phyloP scores from a whole-genome alignment of 2,888 invertebrate genomes.

The Melolontha melolontha region DNA sequence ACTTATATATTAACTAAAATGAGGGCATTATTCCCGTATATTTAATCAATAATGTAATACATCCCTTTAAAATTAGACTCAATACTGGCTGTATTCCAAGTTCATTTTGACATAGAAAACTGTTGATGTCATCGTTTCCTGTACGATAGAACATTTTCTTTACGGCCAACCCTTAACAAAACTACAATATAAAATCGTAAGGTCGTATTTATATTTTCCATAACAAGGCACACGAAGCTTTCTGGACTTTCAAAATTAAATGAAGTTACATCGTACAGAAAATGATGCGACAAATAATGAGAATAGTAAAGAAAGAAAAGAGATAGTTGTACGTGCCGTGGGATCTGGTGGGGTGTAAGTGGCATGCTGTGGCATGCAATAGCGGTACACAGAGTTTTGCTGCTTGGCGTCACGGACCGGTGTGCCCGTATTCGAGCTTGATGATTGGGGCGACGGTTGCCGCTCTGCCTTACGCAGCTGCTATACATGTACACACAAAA shows the following conservation, averaged over 20 bases:
- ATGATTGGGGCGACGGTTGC: conserved; percentile 61
- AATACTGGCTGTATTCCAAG: background rate
- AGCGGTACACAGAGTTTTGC: conserved; percentile 68
- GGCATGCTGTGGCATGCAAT: conserved; percentile 74
- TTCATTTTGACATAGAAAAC: conserved; percentile 48
- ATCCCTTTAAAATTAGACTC: background rate
- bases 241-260: too few species aligned
- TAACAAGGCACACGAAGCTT: background rate
- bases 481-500: conserved; percentile 64
- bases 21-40: too few species aligned
- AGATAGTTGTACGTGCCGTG: conserved; percentile 70
- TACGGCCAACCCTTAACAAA: background rate
- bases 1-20: too few species aligned
- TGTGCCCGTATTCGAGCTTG: conserved; percentile 57
- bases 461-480: conserved; percentile 66
- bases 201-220: background rate
- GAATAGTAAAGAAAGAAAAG: conserved; percentile 56
- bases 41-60: background rate
- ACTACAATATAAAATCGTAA: background rate
- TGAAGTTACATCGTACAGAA: conserved; percentile 46
- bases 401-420: conserved; percentile 65
- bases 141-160: conserved; percentile 45
- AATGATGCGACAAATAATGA: conserved; percentile 37
- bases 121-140: conserved; percentile 51
- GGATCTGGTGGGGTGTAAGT: conserved; percentile 72